These are phyloP conservation scores for Puntigrus tetrazona DNA, from an alignment of 2,113 vertebrate species.

Conservation along the genomic window DNA sequence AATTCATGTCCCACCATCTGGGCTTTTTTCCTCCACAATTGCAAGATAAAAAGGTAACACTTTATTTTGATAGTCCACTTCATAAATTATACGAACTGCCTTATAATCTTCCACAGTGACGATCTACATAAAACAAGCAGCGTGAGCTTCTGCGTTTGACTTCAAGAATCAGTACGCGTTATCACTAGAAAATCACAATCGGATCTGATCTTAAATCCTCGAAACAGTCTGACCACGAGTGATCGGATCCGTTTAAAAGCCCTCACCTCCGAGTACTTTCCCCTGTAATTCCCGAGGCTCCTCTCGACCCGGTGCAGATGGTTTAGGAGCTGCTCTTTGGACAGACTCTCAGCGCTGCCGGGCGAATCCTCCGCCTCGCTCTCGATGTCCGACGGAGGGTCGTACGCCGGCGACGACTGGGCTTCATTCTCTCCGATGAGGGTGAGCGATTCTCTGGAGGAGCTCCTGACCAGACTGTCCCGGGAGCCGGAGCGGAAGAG, in stretches of 20 bases:
- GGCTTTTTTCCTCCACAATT: too few relatives aligned
- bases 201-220: neutral
- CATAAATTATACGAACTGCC: too few relatives aligned
- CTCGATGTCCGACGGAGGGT: constrained; percentile 90
- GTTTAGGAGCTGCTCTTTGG: constrained; percentile 86
- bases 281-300: constrained; percentile 85
- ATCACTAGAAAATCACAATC: neutral
- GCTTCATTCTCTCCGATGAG: constrained; percentile 76
- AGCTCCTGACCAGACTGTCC: constrained; percentile 84
- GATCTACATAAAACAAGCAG: too few relatives aligned
- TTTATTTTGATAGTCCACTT: too few relatives aligned
- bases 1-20: too few relatives aligned
- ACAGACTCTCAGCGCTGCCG: constrained; percentile 77
- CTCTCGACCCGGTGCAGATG: constrained; percentile 82
- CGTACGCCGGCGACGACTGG: constrained; percentile 68
- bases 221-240: neutral
- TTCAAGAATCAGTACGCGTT: neutral
- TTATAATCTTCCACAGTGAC: too few relatives aligned
- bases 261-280: constrained; percentile 89
- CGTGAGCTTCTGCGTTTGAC: neutral
- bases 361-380: constrained; percentile 86
- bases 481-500: constrained; percentile 87
- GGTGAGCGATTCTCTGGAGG: constrained; percentile 89
- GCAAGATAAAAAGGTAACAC: too few relatives aligned
- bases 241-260: neutral